Conservation (phyloP, 2,888 invertebrate species). For the Epiblema foenella region DNA sequence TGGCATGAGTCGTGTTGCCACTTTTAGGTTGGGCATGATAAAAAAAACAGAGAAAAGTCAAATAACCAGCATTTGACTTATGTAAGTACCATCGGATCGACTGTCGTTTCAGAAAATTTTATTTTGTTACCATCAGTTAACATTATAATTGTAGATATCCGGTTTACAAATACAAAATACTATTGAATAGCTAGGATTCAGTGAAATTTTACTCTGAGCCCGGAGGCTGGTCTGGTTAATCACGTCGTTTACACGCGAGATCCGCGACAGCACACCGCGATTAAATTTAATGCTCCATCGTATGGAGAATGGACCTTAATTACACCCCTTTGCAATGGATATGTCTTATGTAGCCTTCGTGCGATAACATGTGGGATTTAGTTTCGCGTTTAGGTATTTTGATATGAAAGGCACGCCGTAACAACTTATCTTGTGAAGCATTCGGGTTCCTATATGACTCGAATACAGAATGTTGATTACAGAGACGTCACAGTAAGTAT, state of each 20-base stretch:
- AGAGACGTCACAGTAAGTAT: not conserved
- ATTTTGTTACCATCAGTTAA: not conserved
- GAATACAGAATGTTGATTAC: not conserved
- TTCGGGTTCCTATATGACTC: not conserved
- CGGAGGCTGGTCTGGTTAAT: conserved; percentile 32
- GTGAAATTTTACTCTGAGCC: not conserved
- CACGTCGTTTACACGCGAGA: conserved; percentile 26
- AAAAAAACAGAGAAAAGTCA: too few relatives aligned
- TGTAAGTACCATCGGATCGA: too few relatives aligned
- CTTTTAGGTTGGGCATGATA: too few relatives aligned
- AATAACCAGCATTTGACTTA: too few relatives aligned
- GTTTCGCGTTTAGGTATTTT: conserved; percentile 5
- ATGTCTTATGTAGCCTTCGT: conserved; percentile 5
- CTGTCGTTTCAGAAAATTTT: too few relatives aligned
- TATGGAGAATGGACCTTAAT: conserved; percentile 45
- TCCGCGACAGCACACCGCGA: conserved; percentile 45
- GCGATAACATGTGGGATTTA: conserved; percentile 28
- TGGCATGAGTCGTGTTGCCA: too few relatives aligned
- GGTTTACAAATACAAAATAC: not conserved
- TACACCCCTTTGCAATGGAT: conserved; percentile 25
- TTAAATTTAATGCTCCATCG: conserved; percentile 49
- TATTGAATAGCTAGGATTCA: conserved; percentile 8
- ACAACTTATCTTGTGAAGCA: not conserved
- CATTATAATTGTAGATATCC: not conserved
- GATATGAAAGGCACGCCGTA: not conserved